A percentile compares a stretch with the other conserved stretches of the same genome.
Conservation (phyloP, 2,888 invertebrate species). For the Lepeophtheirus nordmannii region DNA sequence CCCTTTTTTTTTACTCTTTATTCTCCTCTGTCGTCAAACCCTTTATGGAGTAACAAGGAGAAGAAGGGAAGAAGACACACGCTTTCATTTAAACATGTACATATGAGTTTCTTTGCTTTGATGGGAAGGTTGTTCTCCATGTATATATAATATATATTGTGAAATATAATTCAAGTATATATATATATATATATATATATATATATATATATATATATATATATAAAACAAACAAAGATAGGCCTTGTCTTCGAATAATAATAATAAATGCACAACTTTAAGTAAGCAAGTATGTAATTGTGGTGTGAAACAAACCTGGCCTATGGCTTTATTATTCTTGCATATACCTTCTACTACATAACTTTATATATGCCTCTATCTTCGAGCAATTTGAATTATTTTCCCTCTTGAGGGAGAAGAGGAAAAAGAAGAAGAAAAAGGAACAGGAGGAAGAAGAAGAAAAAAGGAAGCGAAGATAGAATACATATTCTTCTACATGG, state of each 20-base stretch:
- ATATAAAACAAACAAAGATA: too few species aligned
- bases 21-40: background rate
- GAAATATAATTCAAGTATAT: too few species aligned
- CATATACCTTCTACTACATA: too few species aligned
- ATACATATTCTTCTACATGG: background rate
- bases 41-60: background rate
- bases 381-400: background rate
- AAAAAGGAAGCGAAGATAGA: background rate
- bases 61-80: slow-evolving; percentile 6
- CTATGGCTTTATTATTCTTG: too few species aligned
- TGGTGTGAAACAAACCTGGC: too few species aligned
- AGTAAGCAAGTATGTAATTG: background rate
- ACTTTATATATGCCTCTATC: background rate
- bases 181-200: too few species aligned
- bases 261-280: background rate
- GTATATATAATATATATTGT: too few species aligned
- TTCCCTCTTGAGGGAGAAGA: background rate
- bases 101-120: too few species aligned
- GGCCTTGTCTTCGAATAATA: background rate
- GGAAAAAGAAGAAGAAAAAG: background rate
- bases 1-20: too few species aligned
- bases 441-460: background rate
- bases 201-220: too few species aligned
- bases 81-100: background rate
- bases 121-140: too few species aligned